Conservation (phyloP, 2,888 invertebrate species). For the Tanytarsus gracilentus region DNA sequence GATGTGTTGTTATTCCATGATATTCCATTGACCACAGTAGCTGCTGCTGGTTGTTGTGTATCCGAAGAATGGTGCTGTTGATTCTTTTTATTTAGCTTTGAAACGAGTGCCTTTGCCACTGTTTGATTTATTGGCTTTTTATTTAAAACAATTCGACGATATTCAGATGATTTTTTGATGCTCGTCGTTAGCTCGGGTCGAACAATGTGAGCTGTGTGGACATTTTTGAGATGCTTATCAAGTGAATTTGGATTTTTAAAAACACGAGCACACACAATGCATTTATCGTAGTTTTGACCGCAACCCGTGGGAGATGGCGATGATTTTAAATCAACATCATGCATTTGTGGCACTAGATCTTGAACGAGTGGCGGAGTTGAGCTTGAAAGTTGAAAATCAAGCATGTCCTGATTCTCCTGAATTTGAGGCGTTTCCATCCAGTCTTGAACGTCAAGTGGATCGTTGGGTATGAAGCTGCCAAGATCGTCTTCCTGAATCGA, state of each 20-base stretch:
- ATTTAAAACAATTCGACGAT: constrained; percentile 27
- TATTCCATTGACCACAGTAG: background rate
- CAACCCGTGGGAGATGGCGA: background rate
- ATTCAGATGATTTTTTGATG: constrained; percentile 26
- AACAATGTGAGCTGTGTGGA: constrained; percentile 28
- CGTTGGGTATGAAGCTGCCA: background rate
- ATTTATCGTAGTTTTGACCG: constrained; percentile 22
- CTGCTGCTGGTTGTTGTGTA: background rate
- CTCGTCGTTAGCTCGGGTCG: constrained; percentile 24
- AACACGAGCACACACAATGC: constrained; percentile 35
- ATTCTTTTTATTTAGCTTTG: constrained; percentile 30
- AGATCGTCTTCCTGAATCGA: background rate
- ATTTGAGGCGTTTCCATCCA: background rate
- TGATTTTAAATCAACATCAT: background rate
- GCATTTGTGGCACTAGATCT: too few relatives aligned
- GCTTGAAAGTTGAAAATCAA: too few relatives aligned
- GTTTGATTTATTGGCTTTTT: constrained; percentile 30
- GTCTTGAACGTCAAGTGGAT: constrained; percentile 18
- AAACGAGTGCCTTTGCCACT: constrained; percentile 30
- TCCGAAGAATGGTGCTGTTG: background rate
- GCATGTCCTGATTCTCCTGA: too few relatives aligned
- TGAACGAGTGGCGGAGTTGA: too few relatives aligned
- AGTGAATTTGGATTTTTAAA: constrained; percentile 40
- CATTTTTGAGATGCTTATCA: constrained; percentile 30
- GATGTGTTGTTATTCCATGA: background rate